Percentiles rank a stretch among this genome's conserved stretches.
Conservation (phyloP, 2,888 invertebrate species). For the Metellina segmentata region DNA sequence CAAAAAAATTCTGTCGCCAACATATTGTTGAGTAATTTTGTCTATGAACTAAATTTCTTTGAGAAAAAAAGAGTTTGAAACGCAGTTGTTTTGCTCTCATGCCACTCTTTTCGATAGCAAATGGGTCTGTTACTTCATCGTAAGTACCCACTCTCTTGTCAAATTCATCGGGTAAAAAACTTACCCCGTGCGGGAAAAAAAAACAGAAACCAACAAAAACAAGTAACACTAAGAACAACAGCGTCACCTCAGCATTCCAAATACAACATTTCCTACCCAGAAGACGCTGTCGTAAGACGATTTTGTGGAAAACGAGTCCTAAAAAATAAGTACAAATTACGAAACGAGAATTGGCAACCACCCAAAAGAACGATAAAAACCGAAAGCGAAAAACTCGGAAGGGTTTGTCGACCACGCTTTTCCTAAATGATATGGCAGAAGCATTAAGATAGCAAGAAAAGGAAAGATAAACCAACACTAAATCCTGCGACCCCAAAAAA, state of each 20-base stretch:
- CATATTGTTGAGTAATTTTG: no score
- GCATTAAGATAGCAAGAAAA: constrained; percentile 10
- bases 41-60: no score
- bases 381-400: not conserved
- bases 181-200: no score
- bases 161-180: no score
- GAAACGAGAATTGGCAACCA: constrained; percentile 34
- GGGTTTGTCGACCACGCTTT: constrained; percentile 3
- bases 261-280: not conserved
- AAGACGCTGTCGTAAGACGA: not conserved
- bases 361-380: constrained; percentile 7
- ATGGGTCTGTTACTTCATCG: no score
- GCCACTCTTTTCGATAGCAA: no score
- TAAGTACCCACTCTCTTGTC: no score
- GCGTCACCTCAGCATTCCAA: not conserved
- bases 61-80: no score
- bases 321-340: constrained; percentile 19
- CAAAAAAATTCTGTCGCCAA: no score
- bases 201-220: no score
- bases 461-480: constrained; percentile 28
- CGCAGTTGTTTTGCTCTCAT: no score
- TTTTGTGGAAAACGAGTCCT: not conserved
- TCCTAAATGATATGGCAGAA: constrained; percentile 25
- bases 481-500: not conserved
- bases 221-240: no score